These are phyloP conservation scores for Zapus hudsonius DNA, from an alignment of 2,113 vertebrate genomes.

Conservation along the genomic window DNA sequence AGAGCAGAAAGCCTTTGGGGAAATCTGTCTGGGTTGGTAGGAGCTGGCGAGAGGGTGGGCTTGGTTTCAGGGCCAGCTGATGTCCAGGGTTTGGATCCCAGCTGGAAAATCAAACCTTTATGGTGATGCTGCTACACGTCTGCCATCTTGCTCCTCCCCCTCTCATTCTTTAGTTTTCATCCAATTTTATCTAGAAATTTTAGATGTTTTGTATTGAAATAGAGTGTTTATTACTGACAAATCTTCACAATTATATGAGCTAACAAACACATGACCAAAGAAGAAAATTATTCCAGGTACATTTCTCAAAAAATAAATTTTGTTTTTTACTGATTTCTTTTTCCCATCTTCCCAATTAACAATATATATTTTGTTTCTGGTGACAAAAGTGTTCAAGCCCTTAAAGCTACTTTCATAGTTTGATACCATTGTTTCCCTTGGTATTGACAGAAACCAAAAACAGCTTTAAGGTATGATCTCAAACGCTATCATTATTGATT, in stretches of 20 bases:
- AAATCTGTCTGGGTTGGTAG: too few species aligned
- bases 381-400: constrained; percentile 35
- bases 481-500: constrained; percentile 45
- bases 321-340: constrained; percentile 56
- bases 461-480: constrained; percentile 44
- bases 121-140: too few species aligned
- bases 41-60: too few species aligned
- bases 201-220: neutral
- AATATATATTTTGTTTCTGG: constrained; percentile 58
- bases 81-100: too few species aligned
- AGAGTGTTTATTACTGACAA: neutral
- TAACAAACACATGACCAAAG: constrained; percentile 4
- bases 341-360: constrained; percentile 65
- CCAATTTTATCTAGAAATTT: constrained; percentile 3
- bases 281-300: constrained; percentile 41
- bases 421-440: constrained; percentile 62
- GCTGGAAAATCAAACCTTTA: too few species aligned
- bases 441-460: constrained; percentile 61
- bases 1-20: too few species aligned
- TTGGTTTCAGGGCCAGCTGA: too few species aligned
- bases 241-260: neutral
- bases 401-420: constrained; percentile 64
- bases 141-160: too few species aligned
- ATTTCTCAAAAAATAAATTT: neutral
- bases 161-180: too few species aligned